Evolutionary conservation across 2,113 vertebrate species (phyloP).

Genomic region (Brienomyrus longianalis): DNA sequence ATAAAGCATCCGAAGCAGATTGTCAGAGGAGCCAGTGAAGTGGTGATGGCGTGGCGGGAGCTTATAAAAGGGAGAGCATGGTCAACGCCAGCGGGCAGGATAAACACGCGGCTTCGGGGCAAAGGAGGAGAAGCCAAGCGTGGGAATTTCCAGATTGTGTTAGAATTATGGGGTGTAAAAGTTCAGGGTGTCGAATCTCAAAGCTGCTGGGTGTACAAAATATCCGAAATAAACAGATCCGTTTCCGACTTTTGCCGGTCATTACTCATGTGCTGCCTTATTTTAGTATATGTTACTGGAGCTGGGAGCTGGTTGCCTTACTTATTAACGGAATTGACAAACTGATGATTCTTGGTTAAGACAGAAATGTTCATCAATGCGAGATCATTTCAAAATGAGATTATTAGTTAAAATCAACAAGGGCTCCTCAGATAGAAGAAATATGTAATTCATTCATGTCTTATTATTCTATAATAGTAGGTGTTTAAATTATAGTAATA

Average conservation of each 20-base stretch:
- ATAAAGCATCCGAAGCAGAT: background rate
- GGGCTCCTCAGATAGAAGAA: background rate
- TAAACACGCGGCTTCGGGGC: background rate
- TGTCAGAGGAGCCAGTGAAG: background rate
- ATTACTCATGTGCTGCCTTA: background rate
- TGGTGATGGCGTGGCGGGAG: background rate
- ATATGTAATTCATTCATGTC: background rate
- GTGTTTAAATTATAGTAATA: background rate
- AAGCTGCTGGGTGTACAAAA: background rate
- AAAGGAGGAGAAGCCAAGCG: background rate
- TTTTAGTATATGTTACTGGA: background rate
- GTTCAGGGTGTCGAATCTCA: background rate
- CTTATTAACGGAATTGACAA: background rate
- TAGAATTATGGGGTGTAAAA: background rate
- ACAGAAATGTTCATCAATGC: background rate
- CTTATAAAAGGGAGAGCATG: background rate
- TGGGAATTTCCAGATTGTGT: background rate
- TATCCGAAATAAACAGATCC: background rate
- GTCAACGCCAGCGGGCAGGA: background rate
- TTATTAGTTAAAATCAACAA: background rate
- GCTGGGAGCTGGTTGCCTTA: background rate
- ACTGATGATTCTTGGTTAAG: background rate
- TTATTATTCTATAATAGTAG: background rate
- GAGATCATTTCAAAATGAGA: background rate
- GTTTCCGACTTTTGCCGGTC: background rate